phyloP scores from a whole-genome alignment of 2,797 vertebrate genomes.

The Enteromius paludinosus region DNA sequence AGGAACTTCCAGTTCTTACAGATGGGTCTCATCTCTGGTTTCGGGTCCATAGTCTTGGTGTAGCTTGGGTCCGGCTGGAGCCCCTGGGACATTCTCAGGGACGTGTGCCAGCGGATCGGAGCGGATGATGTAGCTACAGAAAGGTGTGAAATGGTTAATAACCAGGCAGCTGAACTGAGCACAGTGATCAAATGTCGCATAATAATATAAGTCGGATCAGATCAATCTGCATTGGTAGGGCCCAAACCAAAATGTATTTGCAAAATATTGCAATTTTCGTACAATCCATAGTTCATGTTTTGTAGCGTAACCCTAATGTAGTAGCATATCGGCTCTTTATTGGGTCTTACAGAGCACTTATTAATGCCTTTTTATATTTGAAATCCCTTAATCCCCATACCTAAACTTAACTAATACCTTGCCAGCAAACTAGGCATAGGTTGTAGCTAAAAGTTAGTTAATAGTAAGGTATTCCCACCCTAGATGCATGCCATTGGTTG shows the following conservation, averaged over 20 bases:
- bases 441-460: neutral
- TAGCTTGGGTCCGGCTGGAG: slow-evolving; percentile 75
- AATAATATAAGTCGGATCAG: neutral
- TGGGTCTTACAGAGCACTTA: neutral
- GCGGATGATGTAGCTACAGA: slow-evolving; percentile 91
- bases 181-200: neutral
- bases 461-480: neutral
- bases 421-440: neutral
- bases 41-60: slow-evolving; percentile 83
- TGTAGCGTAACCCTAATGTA: neutral
- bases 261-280: neutral
- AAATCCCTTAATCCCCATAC: neutral
- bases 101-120: slow-evolving; percentile 93
- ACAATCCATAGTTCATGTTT: neutral
- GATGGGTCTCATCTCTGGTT: slow-evolving; percentile 91
- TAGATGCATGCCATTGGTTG: neutral
- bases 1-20: slow-evolving; percentile 73
- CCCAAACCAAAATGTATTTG: too few species aligned
- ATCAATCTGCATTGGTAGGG: neutral
- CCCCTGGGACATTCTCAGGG: slow-evolving; percentile 83
- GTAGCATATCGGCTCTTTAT: too few species aligned
- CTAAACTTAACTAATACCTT: neutral
- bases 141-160: slow-evolving; percentile 18
- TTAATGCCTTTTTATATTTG: neutral
- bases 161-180: neutral